Evolutionary conservation across 2,888 invertebrate genomes (phyloP), one percentile per base, ranked within the genome.

Genomic region (Tribolium freemani): DNA sequence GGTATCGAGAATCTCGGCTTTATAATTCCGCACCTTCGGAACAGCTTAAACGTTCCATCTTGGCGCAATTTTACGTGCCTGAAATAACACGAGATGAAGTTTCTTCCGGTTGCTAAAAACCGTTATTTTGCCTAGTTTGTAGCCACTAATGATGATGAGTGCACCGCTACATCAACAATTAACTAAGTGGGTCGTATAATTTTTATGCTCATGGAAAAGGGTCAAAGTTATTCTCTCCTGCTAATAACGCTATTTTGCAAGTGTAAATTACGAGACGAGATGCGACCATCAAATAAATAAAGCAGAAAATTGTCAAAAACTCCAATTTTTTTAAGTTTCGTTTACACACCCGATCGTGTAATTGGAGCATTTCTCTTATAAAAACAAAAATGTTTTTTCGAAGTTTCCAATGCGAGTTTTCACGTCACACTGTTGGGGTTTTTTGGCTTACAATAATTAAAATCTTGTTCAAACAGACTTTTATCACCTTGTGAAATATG

Each of bases 131-230:
- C 26, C 5, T 26, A 26, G 5, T n/a, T 53, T 53, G 21, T 48
- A 48, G 30, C 6, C 30, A 21, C 30, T 61, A 61, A 61, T 48
- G 61, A 48, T 61, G 50, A 61, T 61, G 61, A 30, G 61, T 56
- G 30, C 54, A 26, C 11, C 21, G 26, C 26, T 5, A 48, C 48
- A 30, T 48, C 48, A 48, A 31, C 61, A 48, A 50, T 61, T 13
- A 48, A 50, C 61, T 30, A 48, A 61, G 61, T 21, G 61, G 48
- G 9, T 30, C 38, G n/a, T 38, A 38, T 38, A 38, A 6, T 38
- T 38, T 38, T 38, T 38, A 38, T 38, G 38, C n/a, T n/a, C n/a
- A 38, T 3, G 38, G 38, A 38, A 38, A 31, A 38, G n/a, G 8
- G 38, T 38, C 26, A 26, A 26, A 3, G 5, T 26, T 26, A 26